A percentile compares a stretch with the other conserved stretches of the same genome.
Evolutionary conservation across 2,888 invertebrate species (phyloP).

Genomic region (Drosophila testacea): DNA sequence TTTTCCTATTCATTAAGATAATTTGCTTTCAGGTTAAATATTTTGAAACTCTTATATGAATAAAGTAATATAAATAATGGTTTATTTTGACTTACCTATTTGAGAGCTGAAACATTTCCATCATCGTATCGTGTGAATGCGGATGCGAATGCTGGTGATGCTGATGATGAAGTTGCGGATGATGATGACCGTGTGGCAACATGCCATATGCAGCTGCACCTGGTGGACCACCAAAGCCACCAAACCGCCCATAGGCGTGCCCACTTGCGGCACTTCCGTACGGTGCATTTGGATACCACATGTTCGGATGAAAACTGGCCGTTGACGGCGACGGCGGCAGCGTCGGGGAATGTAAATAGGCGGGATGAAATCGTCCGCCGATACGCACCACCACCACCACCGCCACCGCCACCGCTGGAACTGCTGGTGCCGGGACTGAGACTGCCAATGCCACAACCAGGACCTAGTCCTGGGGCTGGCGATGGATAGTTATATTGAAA

Average conservation of each 20-base stretch:
- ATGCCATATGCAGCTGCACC: slow-evolving; percentile 35
- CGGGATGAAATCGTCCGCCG: slow-evolving; percentile 40
- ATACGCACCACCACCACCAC: background rate
- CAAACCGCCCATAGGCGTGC: slow-evolving; percentile 42
- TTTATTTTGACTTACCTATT: slow-evolving; percentile 81
- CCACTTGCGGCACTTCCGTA: slow-evolving; percentile 52
- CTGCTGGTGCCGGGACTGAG: slow-evolving; percentile 14
- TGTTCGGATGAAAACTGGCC: slow-evolving; percentile 73
- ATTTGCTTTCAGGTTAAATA: too few species aligned
- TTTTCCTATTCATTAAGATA: too few species aligned
- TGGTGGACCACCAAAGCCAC: slow-evolving; percentile 36
- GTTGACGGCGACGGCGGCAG: slow-evolving; percentile 34
- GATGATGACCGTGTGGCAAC: slow-evolving; percentile 43
- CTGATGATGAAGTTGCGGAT: slow-evolving; percentile 46
- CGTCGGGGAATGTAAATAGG: slow-evolving; percentile 66
- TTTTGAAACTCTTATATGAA: too few species aligned
- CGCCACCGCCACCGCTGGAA: background rate
- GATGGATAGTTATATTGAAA: slow-evolving; percentile 77
- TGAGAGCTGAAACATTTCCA: slow-evolving; percentile 84
- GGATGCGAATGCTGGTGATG: slow-evolving; percentile 43
- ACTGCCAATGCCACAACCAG: slow-evolving; percentile 2
- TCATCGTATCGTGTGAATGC: slow-evolving; percentile 80
- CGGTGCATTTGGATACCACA: slow-evolving; percentile 83
- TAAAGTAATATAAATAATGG: too few species aligned
- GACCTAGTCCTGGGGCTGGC: slow-evolving; percentile 33